A percentile compares a stretch with the other conserved stretches of the same genome.
These are phyloP conservation scores for Dynastes grantii DNA, from an alignment of 2,888 invertebrate species.

Conservation along the genomic window DNA sequence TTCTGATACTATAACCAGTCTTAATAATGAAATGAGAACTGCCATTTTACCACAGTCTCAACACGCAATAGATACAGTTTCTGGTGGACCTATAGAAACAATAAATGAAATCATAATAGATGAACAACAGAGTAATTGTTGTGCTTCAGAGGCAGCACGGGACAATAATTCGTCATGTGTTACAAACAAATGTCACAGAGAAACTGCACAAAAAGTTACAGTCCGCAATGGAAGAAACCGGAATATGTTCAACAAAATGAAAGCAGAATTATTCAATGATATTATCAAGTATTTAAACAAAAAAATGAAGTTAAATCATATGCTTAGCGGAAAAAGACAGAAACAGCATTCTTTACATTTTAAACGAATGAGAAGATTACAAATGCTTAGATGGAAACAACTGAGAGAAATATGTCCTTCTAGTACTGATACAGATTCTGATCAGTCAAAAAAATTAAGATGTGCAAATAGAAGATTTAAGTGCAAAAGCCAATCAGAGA, in stretches of 20 bases:
- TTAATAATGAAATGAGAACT: too few species aligned
- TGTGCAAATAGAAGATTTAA: slow-evolving; percentile 10
- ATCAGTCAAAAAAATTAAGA: slow-evolving; percentile 21
- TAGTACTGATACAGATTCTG: slow-evolving; percentile 47
- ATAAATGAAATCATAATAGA: neutral
- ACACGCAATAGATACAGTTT: neutral
- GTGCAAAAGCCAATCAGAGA: slow-evolving; percentile 17
- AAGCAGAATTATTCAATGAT: slow-evolving; percentile 19
- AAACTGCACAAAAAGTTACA: neutral
- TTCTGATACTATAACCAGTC: too few species aligned
- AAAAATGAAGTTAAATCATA: neutral
- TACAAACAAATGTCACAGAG: neutral
- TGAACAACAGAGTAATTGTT: slow-evolving; percentile 24
- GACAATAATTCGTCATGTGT: neutral
- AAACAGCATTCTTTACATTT: slow-evolving; percentile 14
- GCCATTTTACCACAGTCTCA: too few species aligned
- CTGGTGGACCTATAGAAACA: neutral
- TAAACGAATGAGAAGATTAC: slow-evolving; percentile 28
- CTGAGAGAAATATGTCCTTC: slow-evolving; percentile 32
- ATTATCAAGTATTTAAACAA: slow-evolving; percentile 21
- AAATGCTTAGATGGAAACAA: slow-evolving; percentile 45
- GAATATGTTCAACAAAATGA: slow-evolving; percentile 16
- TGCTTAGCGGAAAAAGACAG: neutral
- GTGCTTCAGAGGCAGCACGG: neutral
- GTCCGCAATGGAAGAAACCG: neutral